Evolutionary conservation across 2,888 invertebrate genomes (phyloP).

Genomic region (Drosophila paramelanica): DNA sequence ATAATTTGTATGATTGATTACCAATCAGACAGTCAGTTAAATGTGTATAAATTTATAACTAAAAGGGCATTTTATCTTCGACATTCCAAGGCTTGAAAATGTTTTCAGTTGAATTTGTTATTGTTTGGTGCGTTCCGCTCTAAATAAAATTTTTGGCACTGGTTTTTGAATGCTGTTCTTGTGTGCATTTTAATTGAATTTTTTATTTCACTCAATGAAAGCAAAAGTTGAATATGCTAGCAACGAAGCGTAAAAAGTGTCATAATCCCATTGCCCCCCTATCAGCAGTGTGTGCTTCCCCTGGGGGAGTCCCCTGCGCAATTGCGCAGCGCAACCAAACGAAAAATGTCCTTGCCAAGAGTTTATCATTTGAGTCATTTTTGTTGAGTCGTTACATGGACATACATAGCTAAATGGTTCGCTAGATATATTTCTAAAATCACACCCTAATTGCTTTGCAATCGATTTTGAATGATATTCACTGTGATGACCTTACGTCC

Average conservation of each 20-base stretch:
- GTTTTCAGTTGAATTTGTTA: slow-evolving; percentile 27
- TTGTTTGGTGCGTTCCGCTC: slow-evolving; percentile 65
- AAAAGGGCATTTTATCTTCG: slow-evolving; percentile 5
- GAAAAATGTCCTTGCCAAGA: slow-evolving; percentile 20
- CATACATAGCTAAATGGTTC: slow-evolving; percentile 22
- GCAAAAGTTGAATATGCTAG: slow-evolving; percentile 65
- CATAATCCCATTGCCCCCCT: slow-evolving; percentile 56
- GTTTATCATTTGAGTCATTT: slow-evolving; percentile 36
- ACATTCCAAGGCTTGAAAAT: not conserved
- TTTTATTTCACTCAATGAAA: slow-evolving; percentile 72
- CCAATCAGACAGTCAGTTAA: no score
- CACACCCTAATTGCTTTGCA: slow-evolving; percentile 65
- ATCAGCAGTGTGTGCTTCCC: slow-evolving; percentile 6
- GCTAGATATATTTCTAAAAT: slow-evolving; percentile 47
- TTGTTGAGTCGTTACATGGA: slow-evolving; percentile 17
- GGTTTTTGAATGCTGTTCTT: slow-evolving; percentile 46
- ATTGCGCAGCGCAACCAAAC: slow-evolving; percentile 4
- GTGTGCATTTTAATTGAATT: slow-evolving; percentile 76
- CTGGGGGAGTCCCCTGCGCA: not conserved
- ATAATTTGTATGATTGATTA: no score
- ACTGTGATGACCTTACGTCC: not conserved
- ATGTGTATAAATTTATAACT: not conserved
- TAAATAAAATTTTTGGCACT: slow-evolving; percentile 55
- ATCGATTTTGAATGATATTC: slow-evolving; percentile 63
- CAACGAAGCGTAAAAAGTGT: slow-evolving; percentile 63